phyloP scores from a whole-genome alignment of 2,888 invertebrate species.

The Caenorhabditis afra region DNA sequence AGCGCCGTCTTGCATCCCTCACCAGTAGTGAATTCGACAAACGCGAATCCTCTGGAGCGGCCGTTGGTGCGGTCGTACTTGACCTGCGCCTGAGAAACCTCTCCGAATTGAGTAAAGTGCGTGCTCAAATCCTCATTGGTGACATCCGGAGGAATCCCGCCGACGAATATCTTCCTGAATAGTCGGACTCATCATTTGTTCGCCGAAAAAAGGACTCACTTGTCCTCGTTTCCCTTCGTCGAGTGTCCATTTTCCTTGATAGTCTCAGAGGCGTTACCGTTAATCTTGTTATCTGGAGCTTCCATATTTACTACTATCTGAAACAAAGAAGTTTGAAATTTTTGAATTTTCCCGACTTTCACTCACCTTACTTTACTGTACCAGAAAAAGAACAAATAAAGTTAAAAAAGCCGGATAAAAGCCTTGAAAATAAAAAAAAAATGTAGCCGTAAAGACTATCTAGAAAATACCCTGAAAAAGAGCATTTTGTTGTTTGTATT shows the following conservation, averaged over 20 bases:
- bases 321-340: slow-evolving; percentile 1
- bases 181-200: no score
- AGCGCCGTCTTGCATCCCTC: slow-evolving; percentile 79
- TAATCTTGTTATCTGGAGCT: slow-evolving; percentile 70
- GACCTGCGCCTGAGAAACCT: slow-evolving; percentile 78
- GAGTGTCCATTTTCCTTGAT: slow-evolving; percentile 72
- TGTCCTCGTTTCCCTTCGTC: slow-evolving; percentile 75
- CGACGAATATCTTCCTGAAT: slow-evolving; percentile 81
- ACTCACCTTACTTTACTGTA: slow-evolving; percentile 65
- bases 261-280: slow-evolving; percentile 67
- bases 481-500: not conserved
- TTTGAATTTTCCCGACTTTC: not conserved
- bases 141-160: slow-evolving; percentile 80
- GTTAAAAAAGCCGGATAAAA: slow-evolving; percentile 66
- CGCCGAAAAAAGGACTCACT: slow-evolving; percentile 52
- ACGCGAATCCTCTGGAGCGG: slow-evolving; percentile 80
- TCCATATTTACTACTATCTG: slow-evolving; percentile 65
- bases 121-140: slow-evolving; percentile 78
- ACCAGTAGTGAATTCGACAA: slow-evolving; percentile 80
- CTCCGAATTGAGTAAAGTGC: slow-evolving; percentile 79
- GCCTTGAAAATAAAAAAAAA: slow-evolving; percentile 65
- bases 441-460: slow-evolving; percentile 72
- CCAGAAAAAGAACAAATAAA: slow-evolving; percentile 62
- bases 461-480: slow-evolving; percentile 75
- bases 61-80: slow-evolving; percentile 80